Percentiles rank a stretch among this genome's conserved stretches.
phyloP scores from a whole-genome alignment of 2,797 vertebrate species.

The Enoplosus armatus region DNA sequence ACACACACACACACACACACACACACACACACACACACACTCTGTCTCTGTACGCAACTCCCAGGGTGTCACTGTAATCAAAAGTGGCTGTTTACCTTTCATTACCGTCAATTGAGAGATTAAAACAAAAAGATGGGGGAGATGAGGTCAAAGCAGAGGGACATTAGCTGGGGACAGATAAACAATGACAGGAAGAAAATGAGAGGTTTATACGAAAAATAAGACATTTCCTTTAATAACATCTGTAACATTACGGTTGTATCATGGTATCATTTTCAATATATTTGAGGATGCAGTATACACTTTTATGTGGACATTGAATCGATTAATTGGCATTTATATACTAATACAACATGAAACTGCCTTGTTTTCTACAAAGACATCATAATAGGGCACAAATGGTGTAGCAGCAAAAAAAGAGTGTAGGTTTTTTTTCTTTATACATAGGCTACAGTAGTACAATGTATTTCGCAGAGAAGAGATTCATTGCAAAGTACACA shows the following conservation, averaged over 20 bases:
- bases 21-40: conserved; percentile 28
- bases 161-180: conserved; percentile 18
- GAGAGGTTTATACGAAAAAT: conserved; percentile 85
- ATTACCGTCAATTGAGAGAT: conserved; percentile 79
- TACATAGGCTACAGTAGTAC: conserved; percentile 79
- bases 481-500: conserved; percentile 67
- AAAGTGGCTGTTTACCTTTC: conserved; percentile 86
- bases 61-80: conserved; percentile 82
- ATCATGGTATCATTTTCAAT: conserved; percentile 78
- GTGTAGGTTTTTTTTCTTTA: conserved; percentile 69
- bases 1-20: conserved; percentile 19
- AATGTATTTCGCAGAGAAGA: conserved; percentile 74
- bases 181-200: conserved; percentile 57
- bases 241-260: conserved; percentile 83
- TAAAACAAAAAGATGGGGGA: conserved; percentile 63
- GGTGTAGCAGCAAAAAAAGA: conserved; percentile 89
- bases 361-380: conserved; percentile 79
- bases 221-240: conserved; percentile 89
- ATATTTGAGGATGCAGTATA: conserved; percentile 73
- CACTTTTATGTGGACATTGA: conserved; percentile 77
- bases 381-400: conserved; percentile 87
- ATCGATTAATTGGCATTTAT: conserved; percentile 74
- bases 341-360: conserved; percentile 78
- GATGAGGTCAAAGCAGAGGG: conserved; percentile 49
- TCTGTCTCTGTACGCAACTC: conserved; percentile 66